phyloP scores from a whole-genome alignment of 2,797 vertebrate species.

The Notolepis coatsorum region DNA sequence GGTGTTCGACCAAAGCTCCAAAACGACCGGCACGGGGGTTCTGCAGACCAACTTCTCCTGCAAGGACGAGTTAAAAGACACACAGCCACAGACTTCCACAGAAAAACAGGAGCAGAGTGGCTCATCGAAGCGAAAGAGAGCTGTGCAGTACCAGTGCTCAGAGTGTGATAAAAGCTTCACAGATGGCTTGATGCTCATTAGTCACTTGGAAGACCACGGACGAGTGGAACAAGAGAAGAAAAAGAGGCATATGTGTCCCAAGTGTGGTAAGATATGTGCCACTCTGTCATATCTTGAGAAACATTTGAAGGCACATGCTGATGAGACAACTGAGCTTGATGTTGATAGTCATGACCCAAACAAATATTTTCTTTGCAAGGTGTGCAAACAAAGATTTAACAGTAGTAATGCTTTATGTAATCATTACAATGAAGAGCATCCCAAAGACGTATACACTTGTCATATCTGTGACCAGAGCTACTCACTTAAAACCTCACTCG shows the following conservation, averaged over 20 bases:
- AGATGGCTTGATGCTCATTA: slow-evolving; percentile 85
- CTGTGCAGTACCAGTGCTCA: slow-evolving; percentile 83
- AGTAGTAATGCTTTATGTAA: slow-evolving; percentile 61
- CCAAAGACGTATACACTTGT: slow-evolving; percentile 63
- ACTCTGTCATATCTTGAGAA: slow-evolving; percentile 64
- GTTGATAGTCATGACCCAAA: slow-evolving; percentile 75
- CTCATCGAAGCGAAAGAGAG: slow-evolving; percentile 47
- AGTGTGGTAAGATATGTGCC: slow-evolving; percentile 69
- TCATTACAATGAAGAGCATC: slow-evolving; percentile 71
- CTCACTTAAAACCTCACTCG: slow-evolving; percentile 67
- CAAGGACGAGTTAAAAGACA: slow-evolving; percentile 61
- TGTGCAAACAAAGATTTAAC: slow-evolving; percentile 72
- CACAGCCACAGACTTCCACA: slow-evolving; percentile 23
- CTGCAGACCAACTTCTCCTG: slow-evolving; percentile 73
- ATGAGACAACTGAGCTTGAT: slow-evolving; percentile 66
- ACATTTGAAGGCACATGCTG: slow-evolving; percentile 74
- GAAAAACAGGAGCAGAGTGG: slow-evolving; percentile 25
- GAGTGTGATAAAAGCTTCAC: slow-evolving; percentile 84
- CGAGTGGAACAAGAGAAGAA: slow-evolving; percentile 75
- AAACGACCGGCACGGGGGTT: slow-evolving; percentile 66
- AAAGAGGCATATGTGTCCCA: slow-evolving; percentile 58
- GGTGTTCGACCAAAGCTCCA: slow-evolving; percentile 64
- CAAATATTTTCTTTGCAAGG: slow-evolving; percentile 70
- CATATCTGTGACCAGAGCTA: slow-evolving; percentile 75
- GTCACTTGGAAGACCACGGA: slow-evolving; percentile 85